These are phyloP conservation scores for Apis mellifera DNA, from an alignment of 1,140 invertebrate genomes.

Conservation along the genomic window Amel_HAv3.1 CM009940.2:4535501-4536000, in stretches of 20 bases:
- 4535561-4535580: conserved; percentile 11
- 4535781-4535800: not conserved
- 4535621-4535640: not conserved
- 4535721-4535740: not conserved
- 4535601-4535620: not conserved
- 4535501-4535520: conserved; percentile 9
- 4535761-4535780: not conserved
- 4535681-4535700: not conserved
- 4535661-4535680: too few species aligned
- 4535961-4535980: too few species aligned
- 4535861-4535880: too few species aligned
- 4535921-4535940: too few species aligned
- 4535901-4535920: too few species aligned
- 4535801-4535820: not conserved
- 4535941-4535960: too few species aligned
- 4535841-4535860: not conserved
- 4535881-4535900: too few species aligned
- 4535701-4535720: not conserved
- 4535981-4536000: too few species aligned
- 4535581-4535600: conserved; percentile 1
- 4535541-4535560: not conserved
- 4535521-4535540: not conserved
- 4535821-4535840: not conserved
- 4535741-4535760: not conserved
- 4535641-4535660: too few species aligned